Conservation (phyloP, 2,113 vertebrate species). For the Psilopsiagon aymara region DNA sequence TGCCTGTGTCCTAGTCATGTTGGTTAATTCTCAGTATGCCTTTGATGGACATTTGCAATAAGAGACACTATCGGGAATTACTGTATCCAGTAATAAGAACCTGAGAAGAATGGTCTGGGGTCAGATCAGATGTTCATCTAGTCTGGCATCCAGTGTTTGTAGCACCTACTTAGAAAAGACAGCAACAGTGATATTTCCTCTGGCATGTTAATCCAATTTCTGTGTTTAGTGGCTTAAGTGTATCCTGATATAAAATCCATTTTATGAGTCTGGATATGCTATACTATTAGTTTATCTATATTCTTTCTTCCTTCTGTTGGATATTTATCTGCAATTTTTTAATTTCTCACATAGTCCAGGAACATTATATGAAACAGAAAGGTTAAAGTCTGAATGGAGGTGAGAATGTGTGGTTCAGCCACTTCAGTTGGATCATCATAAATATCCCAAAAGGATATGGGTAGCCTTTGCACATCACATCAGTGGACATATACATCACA, state of each 20-base stretch:
- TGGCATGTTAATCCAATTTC: neutral
- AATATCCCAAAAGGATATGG: neutral
- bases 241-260: neutral
- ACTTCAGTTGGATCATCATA: neutral
- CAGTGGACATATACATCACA: neutral
- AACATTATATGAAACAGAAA: neutral
- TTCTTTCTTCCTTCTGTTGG: neutral
- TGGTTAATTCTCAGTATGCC: neutral
- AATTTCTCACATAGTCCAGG: neutral
- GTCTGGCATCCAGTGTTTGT: neutral
- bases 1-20: neutral
- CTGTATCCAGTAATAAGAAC: neutral
- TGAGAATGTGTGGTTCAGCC: neutral
- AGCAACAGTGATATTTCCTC: neutral
- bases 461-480: neutral
- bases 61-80: neutral
- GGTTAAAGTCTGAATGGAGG: neutral
- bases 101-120: neutral
- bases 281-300: neutral
- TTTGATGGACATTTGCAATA: neutral
- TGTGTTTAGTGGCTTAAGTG: neutral
- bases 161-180: neutral
- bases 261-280: neutral
- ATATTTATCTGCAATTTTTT: neutral
- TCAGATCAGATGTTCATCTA: neutral